Evolutionary conservation across 2,797 vertebrate species (phyloP).

Genomic region (Rhyacichthys aspro): DNA sequence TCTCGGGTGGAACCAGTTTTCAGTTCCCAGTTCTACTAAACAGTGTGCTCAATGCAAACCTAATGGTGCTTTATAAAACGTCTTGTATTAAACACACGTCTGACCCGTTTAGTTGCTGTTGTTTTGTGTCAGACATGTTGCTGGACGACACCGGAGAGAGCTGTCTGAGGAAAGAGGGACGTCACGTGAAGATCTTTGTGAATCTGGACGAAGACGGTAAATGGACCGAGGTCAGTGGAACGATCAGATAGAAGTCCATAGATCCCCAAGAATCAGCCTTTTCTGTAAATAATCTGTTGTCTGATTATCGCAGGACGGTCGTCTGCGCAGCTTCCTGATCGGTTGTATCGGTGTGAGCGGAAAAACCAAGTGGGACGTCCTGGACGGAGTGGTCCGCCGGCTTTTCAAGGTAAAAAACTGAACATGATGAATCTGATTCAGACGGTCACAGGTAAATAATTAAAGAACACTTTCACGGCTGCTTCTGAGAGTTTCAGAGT

Average conservation of each 20-base stretch:
- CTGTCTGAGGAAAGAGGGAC: slow-evolving; percentile 89
- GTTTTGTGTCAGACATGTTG: slow-evolving; percentile 88
- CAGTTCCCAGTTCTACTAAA: no score
- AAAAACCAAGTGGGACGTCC: slow-evolving; percentile 98
- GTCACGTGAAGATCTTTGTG: slow-evolving; percentile 94
- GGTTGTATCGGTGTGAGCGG: slow-evolving; percentile 97
- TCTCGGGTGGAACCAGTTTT: no score
- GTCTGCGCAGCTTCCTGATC: slow-evolving; percentile 88
- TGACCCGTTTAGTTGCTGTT: neutral
- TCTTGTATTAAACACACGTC: no score
- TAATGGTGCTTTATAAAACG: no score
- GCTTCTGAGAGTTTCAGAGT: no score
- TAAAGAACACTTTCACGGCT: no score
- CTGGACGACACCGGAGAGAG: slow-evolving; percentile 91
- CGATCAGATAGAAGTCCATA: neutral
- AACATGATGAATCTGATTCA: no score
- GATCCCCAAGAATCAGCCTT: neutral
- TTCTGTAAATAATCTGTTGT: neutral
- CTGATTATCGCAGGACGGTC: slow-evolving; percentile 78
- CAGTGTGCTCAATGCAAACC: no score
- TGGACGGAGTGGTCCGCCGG: slow-evolving; percentile 93
- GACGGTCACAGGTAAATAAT: no score
- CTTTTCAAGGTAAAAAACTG: slow-evolving; percentile 97
- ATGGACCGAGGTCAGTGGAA: slow-evolving; percentile 88
- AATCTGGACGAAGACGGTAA: slow-evolving; percentile 86